These are phyloP conservation scores for Lepisosteus oculatus DNA, from an alignment of 2,113 vertebrate genomes.

Conservation along the genomic window DNA sequence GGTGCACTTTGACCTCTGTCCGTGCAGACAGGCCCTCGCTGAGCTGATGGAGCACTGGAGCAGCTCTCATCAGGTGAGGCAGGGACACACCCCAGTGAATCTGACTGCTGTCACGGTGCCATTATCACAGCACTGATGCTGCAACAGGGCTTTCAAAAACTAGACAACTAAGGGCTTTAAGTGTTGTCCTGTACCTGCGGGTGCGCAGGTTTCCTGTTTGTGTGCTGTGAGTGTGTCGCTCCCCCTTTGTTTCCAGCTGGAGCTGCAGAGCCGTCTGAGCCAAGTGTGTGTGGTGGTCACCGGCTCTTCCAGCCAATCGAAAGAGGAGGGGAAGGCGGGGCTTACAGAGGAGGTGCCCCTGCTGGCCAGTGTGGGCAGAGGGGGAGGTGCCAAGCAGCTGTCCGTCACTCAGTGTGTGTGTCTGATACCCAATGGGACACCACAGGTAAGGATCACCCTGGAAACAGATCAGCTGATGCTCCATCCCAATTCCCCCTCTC, in stretches of 20 bases:
- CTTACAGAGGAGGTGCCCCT: not conserved
- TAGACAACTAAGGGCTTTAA: too few relatives aligned
- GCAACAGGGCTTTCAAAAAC: too few relatives aligned
- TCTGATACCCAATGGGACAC: not conserved
- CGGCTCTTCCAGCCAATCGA: not conserved
- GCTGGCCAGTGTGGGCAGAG: not conserved
- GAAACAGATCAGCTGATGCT: not conserved
- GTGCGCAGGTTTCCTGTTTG: not conserved
- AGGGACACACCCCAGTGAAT: too few relatives aligned
- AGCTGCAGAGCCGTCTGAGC: not conserved
- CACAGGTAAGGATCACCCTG: not conserved
- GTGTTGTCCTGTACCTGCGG: too few relatives aligned
- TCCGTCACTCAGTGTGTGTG: not conserved
- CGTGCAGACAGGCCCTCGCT: not conserved
- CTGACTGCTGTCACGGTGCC: not conserved
- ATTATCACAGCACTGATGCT: too few relatives aligned
- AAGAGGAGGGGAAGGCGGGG: not conserved
- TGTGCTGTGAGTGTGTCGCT: not conserved
- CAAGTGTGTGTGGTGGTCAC: not conserved
- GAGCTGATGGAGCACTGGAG: not conserved
- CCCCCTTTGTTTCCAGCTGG: not conserved
- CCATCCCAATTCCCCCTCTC: not conserved
- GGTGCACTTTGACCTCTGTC: not conserved
- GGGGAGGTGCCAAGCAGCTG: not conserved
- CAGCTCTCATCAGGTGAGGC: not conserved